Base-by-base conservation (phyloP, 2,888 invertebrate species). In the Machimus rusticus region DNA sequence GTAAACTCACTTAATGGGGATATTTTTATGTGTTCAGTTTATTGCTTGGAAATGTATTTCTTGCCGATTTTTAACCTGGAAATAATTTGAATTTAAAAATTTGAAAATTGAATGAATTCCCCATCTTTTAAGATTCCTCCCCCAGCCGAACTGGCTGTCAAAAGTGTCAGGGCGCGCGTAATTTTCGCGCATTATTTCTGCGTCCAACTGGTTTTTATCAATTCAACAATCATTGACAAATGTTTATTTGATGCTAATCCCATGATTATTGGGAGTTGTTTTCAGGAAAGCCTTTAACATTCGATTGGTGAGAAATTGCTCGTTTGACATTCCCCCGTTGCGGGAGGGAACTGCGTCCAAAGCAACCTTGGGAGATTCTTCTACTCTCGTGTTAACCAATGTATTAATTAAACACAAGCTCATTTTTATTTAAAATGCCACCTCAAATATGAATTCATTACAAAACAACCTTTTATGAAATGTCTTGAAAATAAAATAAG, bases 51-150 rank as follows among this genome's bases (percentile, higher is more conserved):
- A 66, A 19, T 66, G 28, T 19, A 14, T 51, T 57, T n/a, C 14
- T 5, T 4, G 31, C 8, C 5, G 9, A 46, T 28, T 55, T 23
- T 51, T 57, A 34, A 31, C 34, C 46, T 19, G 37, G 23, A 66
- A 66, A 66, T 46, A 74, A 74, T 85, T 85, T 85, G 74, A 85
- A 85, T 85, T 85, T 85, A 46, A 85, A 85, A 85, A 31, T 85
- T 85, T 85, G 85, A 85, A 82, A 74, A 28, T 37, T 28, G 43
- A 1, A n/a, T n/a, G 51, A 1, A 51, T 51, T 23, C 28, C 74
- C 23, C 74, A 28, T 46, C 74, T 74, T 28, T 74, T 74, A 39
- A 39, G 23, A 14, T 28, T 74, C 43, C n/a, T 43, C 74, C 28
- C 74, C 34, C 28, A 66, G 43, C 43, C 34, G 34, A 6, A 23